phyloP scores from a whole-genome alignment of 1,140 invertebrate species.

The Zophobas morio region DNA sequence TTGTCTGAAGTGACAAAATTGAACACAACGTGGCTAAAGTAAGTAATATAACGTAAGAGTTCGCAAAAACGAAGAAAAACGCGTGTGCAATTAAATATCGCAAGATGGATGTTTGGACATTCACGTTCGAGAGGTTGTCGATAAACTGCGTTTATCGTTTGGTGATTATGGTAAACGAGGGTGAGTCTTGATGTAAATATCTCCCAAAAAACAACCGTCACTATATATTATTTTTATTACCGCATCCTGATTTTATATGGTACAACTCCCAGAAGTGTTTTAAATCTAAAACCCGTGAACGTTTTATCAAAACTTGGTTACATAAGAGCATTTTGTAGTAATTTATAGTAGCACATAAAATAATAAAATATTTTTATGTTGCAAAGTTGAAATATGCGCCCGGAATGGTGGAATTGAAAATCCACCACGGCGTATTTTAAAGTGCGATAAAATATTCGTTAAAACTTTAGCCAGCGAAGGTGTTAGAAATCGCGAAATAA shows the following conservation, averaged over 20 bases:
- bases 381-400: constrained; percentile 58
- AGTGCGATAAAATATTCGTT: constrained; percentile 23
- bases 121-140: not conserved
- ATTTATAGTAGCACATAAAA: constrained; percentile 62
- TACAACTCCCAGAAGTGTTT: constrained; percentile 58
- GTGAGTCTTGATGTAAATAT: constrained; percentile 32
- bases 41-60: no score
- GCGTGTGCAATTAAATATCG: no score
- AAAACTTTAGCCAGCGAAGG: constrained; percentile 3
- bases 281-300: constrained; percentile 58
- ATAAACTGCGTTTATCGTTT: constrained; percentile 19
- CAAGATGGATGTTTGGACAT: not conserved
- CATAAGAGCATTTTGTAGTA: constrained; percentile 58
- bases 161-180: constrained; percentile 36
- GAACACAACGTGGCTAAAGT: no score
- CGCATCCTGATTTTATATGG: constrained; percentile 51
- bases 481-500: constrained; percentile 40
- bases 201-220: constrained; percentile 53
- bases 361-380: constrained; percentile 63
- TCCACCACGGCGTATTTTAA: constrained; percentile 20
- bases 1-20: no score
- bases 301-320: constrained; percentile 62
- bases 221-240: constrained; percentile 57
- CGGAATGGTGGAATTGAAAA: constrained; percentile 54
- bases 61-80: no score